Base-by-base conservation (phyloP, 2,888 invertebrate species). In the Agrotis ipsilon region DNA sequence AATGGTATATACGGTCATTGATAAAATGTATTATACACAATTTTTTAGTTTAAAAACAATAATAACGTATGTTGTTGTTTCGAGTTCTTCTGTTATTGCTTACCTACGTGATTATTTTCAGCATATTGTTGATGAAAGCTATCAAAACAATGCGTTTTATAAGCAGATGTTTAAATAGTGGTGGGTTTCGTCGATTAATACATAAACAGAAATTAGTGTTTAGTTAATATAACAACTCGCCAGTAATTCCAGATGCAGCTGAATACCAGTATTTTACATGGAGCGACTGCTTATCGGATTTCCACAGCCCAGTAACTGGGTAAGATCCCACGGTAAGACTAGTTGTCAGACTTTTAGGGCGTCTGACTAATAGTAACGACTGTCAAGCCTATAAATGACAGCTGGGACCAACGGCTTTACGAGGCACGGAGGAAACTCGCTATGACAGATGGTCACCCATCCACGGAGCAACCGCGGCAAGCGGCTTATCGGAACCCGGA, bases 1-100 rank as follows among this genome's bases (percentile, higher is more conserved):
- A 52, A 54, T 16, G 45, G 32, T 77, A 46, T 48, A 3, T 51
- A 45, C 16, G 19, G 63, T 9, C 19, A 46, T 54, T n/a, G 39
- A 73, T 64, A 72, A 58, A 6, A 48, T 52, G 58, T 27, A 61
- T 70, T 70, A 70, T 16, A 5, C 14, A 11, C n/a, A 45, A 18
- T 32, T 27, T 39, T 6, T 57, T 27, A 27, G 11, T 13, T 51
- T 43, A 27, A 27, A 27, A 27, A 27, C 27, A 27, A 27, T 13
- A 6, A 14, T 61, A 1, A 19, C 49, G 14, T 19, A 16, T 21
- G 43, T 45, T 49, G 27, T 75, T 55, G 21, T 45, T 32, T 7
- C 43, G 19, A 18, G 27, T 32, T n/a, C 5, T 55, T 5, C 6
- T 32, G 13, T 32, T 0, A n/a, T 27, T 32, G 5, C 2, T n/a